Evolutionary conservation across 2,113 vertebrate species (phyloP).

Genomic region (Chlorodrepanis virens): DNA sequence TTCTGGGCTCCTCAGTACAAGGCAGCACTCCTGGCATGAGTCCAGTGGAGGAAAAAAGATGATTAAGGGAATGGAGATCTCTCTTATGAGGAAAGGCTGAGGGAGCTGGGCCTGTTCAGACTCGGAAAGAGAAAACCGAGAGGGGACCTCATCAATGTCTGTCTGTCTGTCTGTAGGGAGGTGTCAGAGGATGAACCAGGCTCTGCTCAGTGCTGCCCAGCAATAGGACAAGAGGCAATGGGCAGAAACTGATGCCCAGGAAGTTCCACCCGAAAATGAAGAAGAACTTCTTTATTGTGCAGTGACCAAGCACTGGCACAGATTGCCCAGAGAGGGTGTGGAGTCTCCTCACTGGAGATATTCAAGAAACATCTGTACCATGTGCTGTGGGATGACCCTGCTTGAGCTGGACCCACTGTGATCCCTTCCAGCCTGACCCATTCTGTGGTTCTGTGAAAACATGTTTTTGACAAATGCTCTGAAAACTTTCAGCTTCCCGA

Average conservation of each 20-base stretch:
- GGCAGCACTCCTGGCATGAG: rapidly evolving
- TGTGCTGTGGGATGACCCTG: not conserved
- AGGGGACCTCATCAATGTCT: not conserved
- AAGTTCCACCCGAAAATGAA: not conserved
- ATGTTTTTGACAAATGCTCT: not conserved
- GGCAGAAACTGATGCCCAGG: not conserved
- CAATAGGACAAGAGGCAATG: not conserved
- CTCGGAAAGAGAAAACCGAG: rapidly evolving
- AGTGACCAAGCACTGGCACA: no score
- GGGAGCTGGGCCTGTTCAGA: not conserved
- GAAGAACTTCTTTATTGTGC: not conserved
- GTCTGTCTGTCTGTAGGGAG: not conserved
- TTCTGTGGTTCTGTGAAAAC: not conserved
- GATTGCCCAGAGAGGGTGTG: not conserved
- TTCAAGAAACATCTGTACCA: rapidly evolving
- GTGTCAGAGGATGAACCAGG: not conserved
- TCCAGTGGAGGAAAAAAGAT: not conserved
- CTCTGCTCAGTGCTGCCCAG: not conserved
- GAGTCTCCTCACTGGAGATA: not conserved
- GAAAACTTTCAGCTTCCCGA: not conserved
- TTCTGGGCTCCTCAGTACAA: not conserved
- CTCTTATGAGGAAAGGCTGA: not conserved
- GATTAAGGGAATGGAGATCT: not conserved
- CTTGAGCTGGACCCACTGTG: not conserved
- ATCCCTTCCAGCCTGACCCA: not conserved